These are phyloP conservation scores for Diachasma alloeum DNA, from an alignment of 1,140 invertebrate genomes.

Conservation along the genomic window DNA sequence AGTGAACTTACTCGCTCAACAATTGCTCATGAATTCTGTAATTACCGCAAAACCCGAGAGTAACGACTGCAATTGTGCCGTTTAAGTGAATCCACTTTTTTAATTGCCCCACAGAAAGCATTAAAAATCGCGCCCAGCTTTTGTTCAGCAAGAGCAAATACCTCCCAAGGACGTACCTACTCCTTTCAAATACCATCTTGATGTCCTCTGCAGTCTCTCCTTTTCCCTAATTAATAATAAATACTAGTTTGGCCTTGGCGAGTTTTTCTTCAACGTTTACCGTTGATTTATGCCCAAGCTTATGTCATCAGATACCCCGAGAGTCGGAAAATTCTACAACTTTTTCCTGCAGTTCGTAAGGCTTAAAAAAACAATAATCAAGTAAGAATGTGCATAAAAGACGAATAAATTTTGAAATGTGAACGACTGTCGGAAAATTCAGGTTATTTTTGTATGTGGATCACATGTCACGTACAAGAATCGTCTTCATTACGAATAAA, in stretches of 20 bases:
- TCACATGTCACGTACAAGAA: no score
- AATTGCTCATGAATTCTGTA: neutral
- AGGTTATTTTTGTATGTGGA: no score
- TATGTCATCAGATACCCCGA: neutral
- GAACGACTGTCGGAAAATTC: neutral
- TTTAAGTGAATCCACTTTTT: neutral
- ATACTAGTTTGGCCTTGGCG: neutral
- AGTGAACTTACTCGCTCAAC: neutral
- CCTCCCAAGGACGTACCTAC: neutral
- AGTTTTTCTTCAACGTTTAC: neutral
- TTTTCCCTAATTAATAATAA: constrained; percentile 24
- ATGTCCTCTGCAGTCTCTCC: constrained; percentile 17
- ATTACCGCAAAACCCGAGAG: neutral
- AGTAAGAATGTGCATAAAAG: no score
- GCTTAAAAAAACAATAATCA: no score
- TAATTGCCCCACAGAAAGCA: neutral
- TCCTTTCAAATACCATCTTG: neutral
- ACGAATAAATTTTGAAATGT: neutral
- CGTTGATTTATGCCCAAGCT: neutral
- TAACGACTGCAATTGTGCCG: no score
- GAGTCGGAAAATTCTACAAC: neutral
- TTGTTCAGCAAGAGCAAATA: neutral
- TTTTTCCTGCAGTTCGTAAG: no score
- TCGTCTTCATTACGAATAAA: no score
- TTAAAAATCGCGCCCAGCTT: neutral